Conservation (phyloP, 2,797 vertebrate species). For the Brachymystax lenok region DNA sequence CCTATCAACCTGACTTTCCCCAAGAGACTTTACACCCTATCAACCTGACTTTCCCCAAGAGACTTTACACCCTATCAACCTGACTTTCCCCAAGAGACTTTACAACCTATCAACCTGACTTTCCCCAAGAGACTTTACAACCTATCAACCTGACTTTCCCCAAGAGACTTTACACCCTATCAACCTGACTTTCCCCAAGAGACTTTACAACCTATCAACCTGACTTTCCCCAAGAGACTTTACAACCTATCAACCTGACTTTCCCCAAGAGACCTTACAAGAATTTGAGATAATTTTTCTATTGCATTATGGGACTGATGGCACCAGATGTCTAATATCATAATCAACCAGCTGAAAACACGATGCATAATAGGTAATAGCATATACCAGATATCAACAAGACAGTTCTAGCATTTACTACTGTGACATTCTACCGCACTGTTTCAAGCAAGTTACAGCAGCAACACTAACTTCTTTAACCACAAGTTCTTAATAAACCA, state of each 20-base stretch:
- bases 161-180: not conserved
- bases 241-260: no score
- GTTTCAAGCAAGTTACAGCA: not conserved
- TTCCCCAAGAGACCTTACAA: not conserved
- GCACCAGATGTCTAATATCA: not conserved
- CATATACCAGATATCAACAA: not conserved
- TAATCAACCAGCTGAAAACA: not conserved
- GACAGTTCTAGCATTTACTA: not conserved
- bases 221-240: no score
- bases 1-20: no score
- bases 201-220: no score
- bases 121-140: no score
- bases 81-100: not conserved
- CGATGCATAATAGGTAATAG: not conserved
- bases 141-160: no score
- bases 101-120: no score
- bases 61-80: not conserved
- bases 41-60: not conserved
- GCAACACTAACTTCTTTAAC: not conserved
- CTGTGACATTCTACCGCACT: not conserved
- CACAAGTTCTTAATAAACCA: not conserved
- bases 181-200: no score
- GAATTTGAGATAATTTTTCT: not conserved
- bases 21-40: no score
- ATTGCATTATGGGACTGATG: not conserved